Evolutionary conservation across 2,113 vertebrate genomes (phyloP), one percentile per base, ranked within the genome.

Genomic region (Plotosus lineatus): DNA sequence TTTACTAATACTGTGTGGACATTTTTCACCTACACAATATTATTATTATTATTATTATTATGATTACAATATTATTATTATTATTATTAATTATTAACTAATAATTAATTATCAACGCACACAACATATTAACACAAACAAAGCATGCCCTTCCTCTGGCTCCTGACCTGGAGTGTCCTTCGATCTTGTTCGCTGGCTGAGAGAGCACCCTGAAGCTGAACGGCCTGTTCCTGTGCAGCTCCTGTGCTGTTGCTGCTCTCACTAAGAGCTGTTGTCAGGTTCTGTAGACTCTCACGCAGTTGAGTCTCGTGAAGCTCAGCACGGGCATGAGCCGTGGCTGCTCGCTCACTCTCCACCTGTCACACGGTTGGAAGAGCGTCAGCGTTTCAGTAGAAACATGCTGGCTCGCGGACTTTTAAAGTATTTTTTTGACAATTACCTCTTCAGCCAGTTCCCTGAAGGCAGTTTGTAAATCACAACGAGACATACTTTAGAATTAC

Each of bases 81-180:
- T 7, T 51, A n/a, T n/a, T n/a, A n/a, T n/a, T n/a, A n/a, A n/a
- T n/a, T n/a, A n/a, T n/a, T n/a, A n/a, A n/a, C 44, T 6, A 46
- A 11, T 11, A 46, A 6, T 5, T 51, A 51, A 51, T 51, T 19
- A 51, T 50, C 48, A 50, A 3, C 50, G 21, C 3, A 1, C 50
- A 51, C 21, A 3, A 5, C 14, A 17, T 14, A 14, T 17, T 36
- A 68, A 42, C 2, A 7, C 12, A 15, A 28, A 46, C 23, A 69
- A 69, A 69, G n/a, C 28, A 7, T 21, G 58, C 6, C 21, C 26
- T 10, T 8, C 53, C 38, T 63, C 42, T 46, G 42, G 3, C 3
- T 23, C 8, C 72, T 79, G 88, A 94, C 95, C 94, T 95, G 94
- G 73, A 94, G 85, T 76, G 91, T 86, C 69, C 90, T 87, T 44